These are phyloP conservation scores for Bimastos eiseni DNA, from an alignment of 2,888 invertebrate species.

Conservation along the genomic window DNA sequence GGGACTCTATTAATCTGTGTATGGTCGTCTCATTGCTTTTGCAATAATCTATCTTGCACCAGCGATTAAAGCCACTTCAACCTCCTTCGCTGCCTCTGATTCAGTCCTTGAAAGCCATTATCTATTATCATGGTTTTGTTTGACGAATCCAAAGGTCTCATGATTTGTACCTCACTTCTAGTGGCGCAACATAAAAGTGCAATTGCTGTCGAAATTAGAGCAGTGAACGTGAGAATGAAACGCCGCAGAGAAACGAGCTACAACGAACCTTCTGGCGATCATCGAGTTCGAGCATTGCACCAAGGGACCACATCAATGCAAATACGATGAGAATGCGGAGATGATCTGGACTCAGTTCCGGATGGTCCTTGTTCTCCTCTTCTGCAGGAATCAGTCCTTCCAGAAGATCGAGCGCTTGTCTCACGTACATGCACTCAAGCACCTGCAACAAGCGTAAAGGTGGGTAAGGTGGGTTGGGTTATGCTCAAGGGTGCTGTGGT, in stretches of 20 bases:
- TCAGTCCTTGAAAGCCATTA: no score
- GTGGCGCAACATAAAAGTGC: no score
- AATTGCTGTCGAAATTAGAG: no score
- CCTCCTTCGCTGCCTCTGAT: no score
- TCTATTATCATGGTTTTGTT: no score
- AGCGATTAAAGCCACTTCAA: no score
- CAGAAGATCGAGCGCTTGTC: constrained; percentile 71
- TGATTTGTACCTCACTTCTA: no score
- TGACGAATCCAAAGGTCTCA: no score
- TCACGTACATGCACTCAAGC: constrained; percentile 85
- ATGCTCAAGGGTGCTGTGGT: neutral
- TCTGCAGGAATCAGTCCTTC: constrained; percentile 81
- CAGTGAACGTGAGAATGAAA: no score
- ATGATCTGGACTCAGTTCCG: constrained; percentile 64
- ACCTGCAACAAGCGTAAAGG: constrained; percentile 67
- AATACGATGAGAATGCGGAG: constrained; percentile 84
- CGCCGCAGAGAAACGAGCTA: neutral
- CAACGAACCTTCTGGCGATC: constrained; percentile 77
- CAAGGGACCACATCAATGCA: constrained; percentile 86
- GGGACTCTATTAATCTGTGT: no score
- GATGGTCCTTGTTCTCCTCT: constrained; percentile 59
- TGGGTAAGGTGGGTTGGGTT: neutral
- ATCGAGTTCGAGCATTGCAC: constrained; percentile 80
- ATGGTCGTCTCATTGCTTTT: no score
- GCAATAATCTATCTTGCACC: no score